phyloP scores from a whole-genome alignment of 2,113 vertebrate species.

The Neolamprologus brichardi region DNA sequence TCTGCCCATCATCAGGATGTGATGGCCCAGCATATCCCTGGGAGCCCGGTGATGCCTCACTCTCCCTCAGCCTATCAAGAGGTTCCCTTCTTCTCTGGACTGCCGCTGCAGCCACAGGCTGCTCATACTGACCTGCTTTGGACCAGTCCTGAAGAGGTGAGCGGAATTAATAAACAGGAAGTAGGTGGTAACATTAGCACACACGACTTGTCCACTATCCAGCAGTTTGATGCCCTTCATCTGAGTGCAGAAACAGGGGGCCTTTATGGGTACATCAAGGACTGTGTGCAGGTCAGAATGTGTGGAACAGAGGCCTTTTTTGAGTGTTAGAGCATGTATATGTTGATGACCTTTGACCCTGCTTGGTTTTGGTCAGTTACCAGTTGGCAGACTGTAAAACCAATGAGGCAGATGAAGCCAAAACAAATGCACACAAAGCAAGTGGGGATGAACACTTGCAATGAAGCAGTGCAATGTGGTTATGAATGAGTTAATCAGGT shows the following conservation, averaged over 20 bases:
- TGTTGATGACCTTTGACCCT: slow-evolving; percentile 4
- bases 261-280: neutral
- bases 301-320: neutral
- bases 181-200: neutral
- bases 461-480: slow-evolving; percentile 49
- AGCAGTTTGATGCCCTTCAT: slow-evolving; percentile 68
- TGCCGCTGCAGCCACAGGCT: slow-evolving; percentile 65
- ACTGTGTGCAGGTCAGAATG: neutral
- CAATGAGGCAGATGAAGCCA: neutral
- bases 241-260: slow-evolving; percentile 42
- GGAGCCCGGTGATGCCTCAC: slow-evolving; percentile 68
- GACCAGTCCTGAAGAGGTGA: slow-evolving; percentile 85
- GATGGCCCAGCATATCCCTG: slow-evolving; percentile 52
- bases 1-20: slow-evolving; percentile 70
- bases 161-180: slow-evolving; percentile 42
- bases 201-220: slow-evolving; percentile 55
- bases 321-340: neutral
- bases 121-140: slow-evolving; percentile 85
- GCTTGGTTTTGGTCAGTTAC: slow-evolving; percentile 54
- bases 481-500: slow-evolving; percentile 55
- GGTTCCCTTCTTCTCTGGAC: slow-evolving; percentile 90
- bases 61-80: slow-evolving; percentile 80
- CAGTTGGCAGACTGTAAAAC: slow-evolving; percentile 46
- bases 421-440: slow-evolving; percentile 8
- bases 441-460: slow-evolving; percentile 1